Conservation (phyloP, 2,113 vertebrate genomes). For the Entomyzon cyanotis region DNA sequence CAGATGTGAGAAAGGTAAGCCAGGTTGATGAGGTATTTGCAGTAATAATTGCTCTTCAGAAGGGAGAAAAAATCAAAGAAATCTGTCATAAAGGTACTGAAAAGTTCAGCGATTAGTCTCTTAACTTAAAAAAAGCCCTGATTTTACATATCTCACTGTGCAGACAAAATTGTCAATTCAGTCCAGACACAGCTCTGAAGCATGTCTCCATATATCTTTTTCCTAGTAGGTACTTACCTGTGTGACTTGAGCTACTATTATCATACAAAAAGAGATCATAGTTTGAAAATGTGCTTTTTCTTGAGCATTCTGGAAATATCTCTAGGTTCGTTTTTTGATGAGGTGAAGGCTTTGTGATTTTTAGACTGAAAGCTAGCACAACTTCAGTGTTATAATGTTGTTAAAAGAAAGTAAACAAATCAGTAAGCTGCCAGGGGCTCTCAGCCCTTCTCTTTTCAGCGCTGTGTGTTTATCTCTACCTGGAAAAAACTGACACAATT, state of each 20-base stretch:
- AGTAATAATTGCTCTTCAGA: not conserved
- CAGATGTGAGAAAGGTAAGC: slow-evolving; percentile 95
- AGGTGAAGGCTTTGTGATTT: not conserved
- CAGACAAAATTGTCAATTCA: not conserved
- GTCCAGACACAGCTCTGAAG: not conserved
- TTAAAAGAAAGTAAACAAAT: slow-evolving; percentile 43
- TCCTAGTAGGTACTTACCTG: not conserved
- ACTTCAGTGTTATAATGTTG: not conserved
- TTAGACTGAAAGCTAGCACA: not conserved
- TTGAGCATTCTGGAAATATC: not conserved
- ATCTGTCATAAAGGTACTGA: not conserved
- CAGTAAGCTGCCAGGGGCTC: not conserved
- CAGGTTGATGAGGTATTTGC: not conserved
- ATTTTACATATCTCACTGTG: not conserved
- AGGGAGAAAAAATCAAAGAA: not conserved
- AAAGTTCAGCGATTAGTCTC: not conserved
- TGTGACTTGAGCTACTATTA: not conserved
- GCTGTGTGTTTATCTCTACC: not conserved
- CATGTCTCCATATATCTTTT: not conserved
- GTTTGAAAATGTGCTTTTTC: not conserved
- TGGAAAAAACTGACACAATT: slow-evolving; percentile 22
- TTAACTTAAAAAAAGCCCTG: not conserved
- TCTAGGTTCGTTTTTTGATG: not conserved
- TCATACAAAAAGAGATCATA: not conserved
- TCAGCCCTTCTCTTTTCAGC: not conserved